These are phyloP conservation scores for Aspiorhynchus laticeps DNA, from an alignment of 2,113 vertebrate species.

Conservation along the genomic window DNA sequence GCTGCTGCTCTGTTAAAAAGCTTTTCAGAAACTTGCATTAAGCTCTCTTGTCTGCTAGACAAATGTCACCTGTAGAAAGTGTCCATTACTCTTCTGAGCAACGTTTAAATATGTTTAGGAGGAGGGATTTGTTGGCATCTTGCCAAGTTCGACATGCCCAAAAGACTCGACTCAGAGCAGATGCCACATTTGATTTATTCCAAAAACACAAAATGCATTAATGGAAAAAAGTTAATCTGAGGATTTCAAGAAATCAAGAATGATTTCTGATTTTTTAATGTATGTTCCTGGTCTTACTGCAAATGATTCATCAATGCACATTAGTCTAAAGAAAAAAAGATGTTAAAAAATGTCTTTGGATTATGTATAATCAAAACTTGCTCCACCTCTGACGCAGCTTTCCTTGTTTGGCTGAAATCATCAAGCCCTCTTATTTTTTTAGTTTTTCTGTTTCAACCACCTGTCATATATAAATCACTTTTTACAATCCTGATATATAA, in stretches of 20 bases:
- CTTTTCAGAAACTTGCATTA: slow-evolving; percentile 22
- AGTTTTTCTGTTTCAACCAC: neutral
- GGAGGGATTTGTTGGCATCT: neutral
- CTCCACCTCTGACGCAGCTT: neutral
- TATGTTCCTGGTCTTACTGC: neutral
- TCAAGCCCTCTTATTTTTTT: neutral
- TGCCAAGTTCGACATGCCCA: neutral
- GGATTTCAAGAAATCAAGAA: neutral
- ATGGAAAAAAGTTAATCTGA: neutral
- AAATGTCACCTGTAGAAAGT: slow-evolving; percentile 5
- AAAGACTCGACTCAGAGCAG: neutral
- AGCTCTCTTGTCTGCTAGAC: slow-evolving; percentile 24
- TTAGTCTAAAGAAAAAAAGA: neutral
- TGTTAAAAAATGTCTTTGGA: neutral
- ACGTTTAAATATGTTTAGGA: neutral
- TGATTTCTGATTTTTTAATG: neutral
- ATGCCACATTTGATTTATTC: neutral
- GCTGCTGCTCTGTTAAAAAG: neutral
- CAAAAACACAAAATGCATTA: neutral
- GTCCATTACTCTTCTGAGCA: slow-evolving; percentile 15
- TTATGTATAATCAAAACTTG: slow-evolving; percentile 9
- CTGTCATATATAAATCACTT: neutral
- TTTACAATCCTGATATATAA: neutral
- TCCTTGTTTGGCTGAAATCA: neutral
- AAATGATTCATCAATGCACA: neutral